Evolutionary conservation across 2,888 invertebrate species (phyloP).

Genomic region (Clivina fossor): DNA sequence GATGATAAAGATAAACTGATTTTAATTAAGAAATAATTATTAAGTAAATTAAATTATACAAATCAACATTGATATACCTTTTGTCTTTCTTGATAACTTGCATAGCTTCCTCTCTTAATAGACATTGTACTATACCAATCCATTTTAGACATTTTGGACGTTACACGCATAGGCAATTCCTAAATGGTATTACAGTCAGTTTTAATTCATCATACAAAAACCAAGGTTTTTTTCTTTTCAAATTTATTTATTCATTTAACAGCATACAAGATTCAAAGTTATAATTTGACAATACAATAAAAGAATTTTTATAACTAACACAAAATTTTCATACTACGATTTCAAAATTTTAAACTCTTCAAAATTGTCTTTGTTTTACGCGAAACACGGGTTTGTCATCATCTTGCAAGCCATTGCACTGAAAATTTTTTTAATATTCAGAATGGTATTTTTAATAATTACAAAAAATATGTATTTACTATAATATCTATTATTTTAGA

Average conservation of each 20-base stretch:
- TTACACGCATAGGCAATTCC: background rate
- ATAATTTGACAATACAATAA: constrained; percentile 19
- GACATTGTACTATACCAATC: constrained; percentile 42
- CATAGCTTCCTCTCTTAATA: constrained; percentile 40
- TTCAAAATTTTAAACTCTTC: background rate
- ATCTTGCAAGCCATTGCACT: constrained; percentile 30
- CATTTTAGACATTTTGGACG: constrained; percentile 34
- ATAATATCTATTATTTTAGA: too few relatives aligned
- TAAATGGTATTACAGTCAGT: too few relatives aligned
- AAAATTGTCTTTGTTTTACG: constrained; percentile 1
- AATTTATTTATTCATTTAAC: too few relatives aligned
- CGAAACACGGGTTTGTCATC: too few relatives aligned
- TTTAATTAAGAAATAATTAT: too few relatives aligned
- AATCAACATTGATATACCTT: too few relatives aligned
- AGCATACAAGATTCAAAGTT: constrained; percentile 20
- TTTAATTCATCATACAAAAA: too few relatives aligned
- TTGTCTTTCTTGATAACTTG: constrained; percentile 37
- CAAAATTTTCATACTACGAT: constrained; percentile 3
- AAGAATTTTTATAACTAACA: constrained; percentile 3
- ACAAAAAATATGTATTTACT: too few relatives aligned
- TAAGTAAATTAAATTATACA: too few relatives aligned
- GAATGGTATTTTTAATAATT: too few relatives aligned
- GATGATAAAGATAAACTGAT: background rate
- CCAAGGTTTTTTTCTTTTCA: background rate
- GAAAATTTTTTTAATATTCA: constrained; percentile 14